Conservation (phyloP, 1,140 invertebrate genomes). For the Drosophila grimshawi region DNA sequence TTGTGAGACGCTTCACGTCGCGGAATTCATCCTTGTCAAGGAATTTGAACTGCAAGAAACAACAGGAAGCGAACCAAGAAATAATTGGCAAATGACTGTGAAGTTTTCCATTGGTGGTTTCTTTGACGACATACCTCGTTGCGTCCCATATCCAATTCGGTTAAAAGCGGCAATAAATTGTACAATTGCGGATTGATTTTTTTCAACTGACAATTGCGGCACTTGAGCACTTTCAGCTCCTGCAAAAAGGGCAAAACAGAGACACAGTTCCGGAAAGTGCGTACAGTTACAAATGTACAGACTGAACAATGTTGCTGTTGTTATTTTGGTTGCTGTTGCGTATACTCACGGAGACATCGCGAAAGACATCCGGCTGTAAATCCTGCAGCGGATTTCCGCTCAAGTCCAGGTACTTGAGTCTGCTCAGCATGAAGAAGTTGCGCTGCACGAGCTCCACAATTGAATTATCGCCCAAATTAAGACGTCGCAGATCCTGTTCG, state of each 20-base stretch:
- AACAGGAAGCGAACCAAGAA: conserved; percentile 18
- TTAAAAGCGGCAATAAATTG: conserved; percentile 88
- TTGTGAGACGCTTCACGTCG: conserved; percentile 88
- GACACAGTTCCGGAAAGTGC: conserved; percentile 12
- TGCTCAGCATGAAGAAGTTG: conserved; percentile 88
- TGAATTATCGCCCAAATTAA: conserved; percentile 89
- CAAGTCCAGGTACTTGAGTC: conserved; percentile 89
- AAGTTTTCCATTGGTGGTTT: not conserved
- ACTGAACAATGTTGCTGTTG: not conserved
- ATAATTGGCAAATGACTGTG: conserved; percentile 66
- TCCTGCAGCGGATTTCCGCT: conserved; percentile 90
- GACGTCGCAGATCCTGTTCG: conserved; percentile 86
- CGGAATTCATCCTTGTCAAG: conserved; percentile 90
- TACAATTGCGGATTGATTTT: conserved; percentile 91
- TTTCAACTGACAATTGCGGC: conserved; percentile 88
- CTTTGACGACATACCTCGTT: conserved; percentile 86
- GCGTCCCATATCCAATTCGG: conserved; percentile 90
- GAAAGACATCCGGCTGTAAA: conserved; percentile 91
- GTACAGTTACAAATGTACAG: conserved; percentile 2
- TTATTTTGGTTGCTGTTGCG: conserved; percentile 14
- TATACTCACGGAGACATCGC: conserved; percentile 88
- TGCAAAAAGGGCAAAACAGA: conserved; percentile 78
- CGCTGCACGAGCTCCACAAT: conserved; percentile 88
- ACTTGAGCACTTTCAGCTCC: conserved; percentile 88
- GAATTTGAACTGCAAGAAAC: conserved; percentile 88